These are phyloP conservation scores for Hafferia zeledoni DNA, from an alignment of 2,797 vertebrate species.

Conservation along the genomic window DNA sequence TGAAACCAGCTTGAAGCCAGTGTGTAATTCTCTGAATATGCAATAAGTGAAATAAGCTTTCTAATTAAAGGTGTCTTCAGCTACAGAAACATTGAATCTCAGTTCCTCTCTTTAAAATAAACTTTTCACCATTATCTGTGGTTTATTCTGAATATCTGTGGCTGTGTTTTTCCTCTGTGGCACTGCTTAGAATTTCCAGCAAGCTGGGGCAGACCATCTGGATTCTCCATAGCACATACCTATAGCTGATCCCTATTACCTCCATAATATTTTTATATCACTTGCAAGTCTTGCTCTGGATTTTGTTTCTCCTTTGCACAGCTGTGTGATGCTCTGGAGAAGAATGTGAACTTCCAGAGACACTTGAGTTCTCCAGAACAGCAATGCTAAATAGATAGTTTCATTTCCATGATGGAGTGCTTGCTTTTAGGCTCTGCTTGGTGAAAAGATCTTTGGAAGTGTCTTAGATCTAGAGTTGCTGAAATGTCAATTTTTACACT, in stretches of 20 bases:
- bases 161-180: not conserved
- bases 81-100: not conserved
- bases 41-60: slow-evolving; percentile 20
- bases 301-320: not conserved
- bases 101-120: not conserved
- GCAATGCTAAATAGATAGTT: not conserved
- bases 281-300: not conserved
- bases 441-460: not conserved
- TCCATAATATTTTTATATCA: not conserved
- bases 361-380: not conserved
- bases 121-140: not conserved
- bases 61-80: slow-evolving; percentile 37
- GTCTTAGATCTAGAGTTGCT: not conserved
- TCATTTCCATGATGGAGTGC: not conserved
- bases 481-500: not conserved
- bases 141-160: not conserved
- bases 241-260: not conserved
- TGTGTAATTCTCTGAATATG: not conserved
- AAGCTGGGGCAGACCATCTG: not conserved
- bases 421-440: not conserved
- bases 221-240: not conserved
- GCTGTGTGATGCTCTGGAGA: not conserved
- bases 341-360: not conserved
- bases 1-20: slow-evolving; percentile 12
- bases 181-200: not conserved